A percentile compares a stretch with the other conserved stretches of the same genome.
phyloP scores from a whole-genome alignment of 2,113 vertebrate genomes.

The Rafetus swinhoei region DNA sequence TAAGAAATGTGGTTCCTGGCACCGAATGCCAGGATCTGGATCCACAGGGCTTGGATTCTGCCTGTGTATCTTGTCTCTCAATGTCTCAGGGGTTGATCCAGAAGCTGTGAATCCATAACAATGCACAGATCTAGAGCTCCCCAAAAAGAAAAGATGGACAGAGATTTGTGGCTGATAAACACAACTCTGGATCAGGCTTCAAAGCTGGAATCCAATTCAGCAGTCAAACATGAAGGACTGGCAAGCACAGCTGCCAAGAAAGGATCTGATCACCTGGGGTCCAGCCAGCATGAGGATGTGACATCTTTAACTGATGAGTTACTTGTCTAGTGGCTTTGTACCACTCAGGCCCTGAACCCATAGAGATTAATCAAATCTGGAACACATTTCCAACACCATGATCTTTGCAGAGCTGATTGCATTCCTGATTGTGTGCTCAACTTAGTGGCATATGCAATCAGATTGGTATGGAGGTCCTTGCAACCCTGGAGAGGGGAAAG shows the following conservation, averaged over 20 bases:
- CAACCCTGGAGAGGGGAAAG: not conserved
- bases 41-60: not conserved
- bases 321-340: not conserved
- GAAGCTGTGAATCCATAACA: not conserved
- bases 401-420: not conserved
- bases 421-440: not conserved
- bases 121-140: not conserved
- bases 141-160: not conserved
- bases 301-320: not conserved
- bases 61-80: not conserved
- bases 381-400: not conserved
- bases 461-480: not conserved
- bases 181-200: not conserved
- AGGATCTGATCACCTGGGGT: not conserved
- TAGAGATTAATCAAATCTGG: not conserved
- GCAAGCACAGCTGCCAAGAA: not conserved
- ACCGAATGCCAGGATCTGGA: not conserved
- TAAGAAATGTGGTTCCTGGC: not conserved
- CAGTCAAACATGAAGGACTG: not conserved
- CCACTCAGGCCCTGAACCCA: not conserved
- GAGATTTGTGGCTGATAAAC: not conserved
- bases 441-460: not conserved
- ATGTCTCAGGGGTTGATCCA: not conserved
- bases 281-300: not conserved
- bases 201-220: not conserved